Percentiles rank a stretch among this genome's conserved stretches.
Conservation (phyloP, 2,113 vertebrate species). For the Onychostruthus taczanowskii region DNA sequence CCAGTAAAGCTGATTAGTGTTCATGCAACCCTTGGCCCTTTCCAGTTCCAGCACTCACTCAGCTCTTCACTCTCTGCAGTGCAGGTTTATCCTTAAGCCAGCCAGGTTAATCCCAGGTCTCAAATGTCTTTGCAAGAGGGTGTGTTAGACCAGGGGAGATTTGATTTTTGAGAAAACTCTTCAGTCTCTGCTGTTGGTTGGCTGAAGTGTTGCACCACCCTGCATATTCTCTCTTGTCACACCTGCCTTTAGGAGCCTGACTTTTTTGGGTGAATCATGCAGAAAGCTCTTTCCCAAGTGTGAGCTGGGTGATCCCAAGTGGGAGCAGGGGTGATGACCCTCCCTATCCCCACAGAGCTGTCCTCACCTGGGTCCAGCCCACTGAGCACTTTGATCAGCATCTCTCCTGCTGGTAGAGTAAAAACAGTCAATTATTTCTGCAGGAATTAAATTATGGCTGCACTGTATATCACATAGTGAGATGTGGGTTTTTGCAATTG, state of each 20-base stretch:
- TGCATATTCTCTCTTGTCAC: background rate
- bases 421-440: background rate
- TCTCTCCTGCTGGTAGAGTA: background rate
- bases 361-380: background rate
- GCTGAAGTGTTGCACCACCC: background rate
- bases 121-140: background rate
- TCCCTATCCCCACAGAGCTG: background rate
- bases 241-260: background rate
- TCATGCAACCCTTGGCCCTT: background rate
- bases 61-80: background rate
- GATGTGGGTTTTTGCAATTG: background rate
- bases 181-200: background rate
- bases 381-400: background rate
- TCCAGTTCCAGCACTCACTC: background rate
- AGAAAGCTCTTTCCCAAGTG: background rate
- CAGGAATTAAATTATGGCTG: background rate
- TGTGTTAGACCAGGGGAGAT: background rate
- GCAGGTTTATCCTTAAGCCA: background rate
- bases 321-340: background rate
- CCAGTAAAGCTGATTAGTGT: background rate
- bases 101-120: background rate
- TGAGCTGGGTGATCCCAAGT: background rate
- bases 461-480: background rate
- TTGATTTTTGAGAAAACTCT: background rate
- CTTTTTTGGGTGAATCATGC: background rate